Conservation (phyloP, 2,888 invertebrate species). For the Nineta flava region DNA sequence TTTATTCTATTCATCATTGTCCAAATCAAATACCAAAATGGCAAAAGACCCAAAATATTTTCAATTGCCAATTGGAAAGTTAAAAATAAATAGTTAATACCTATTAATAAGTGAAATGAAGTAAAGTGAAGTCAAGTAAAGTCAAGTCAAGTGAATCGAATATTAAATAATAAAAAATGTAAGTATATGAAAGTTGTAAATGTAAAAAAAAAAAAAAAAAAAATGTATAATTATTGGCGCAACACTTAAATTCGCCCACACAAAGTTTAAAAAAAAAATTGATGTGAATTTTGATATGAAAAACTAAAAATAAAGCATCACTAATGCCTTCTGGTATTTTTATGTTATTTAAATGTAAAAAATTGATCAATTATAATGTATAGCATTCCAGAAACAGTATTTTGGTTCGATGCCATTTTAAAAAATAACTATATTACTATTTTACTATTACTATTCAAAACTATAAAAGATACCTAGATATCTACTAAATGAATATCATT, state of each 20-base stretch:
- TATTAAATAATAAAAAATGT: too few relatives aligned
- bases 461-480: too few relatives aligned
- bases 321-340: not conserved
- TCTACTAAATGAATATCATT: too few relatives aligned
- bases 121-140: too few relatives aligned
- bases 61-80: not conserved
- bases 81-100: not conserved
- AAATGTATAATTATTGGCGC: not conserved
- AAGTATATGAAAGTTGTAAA: too few relatives aligned
- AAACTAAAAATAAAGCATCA: not conserved
- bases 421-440: too few relatives aligned
- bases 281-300: not conserved
- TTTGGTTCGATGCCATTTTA: not conserved
- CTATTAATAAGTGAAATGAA: too few relatives aligned
- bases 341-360: not conserved
- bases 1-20: too few relatives aligned
- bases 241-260: not conserved
- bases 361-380: too few relatives aligned
- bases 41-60: not conserved
- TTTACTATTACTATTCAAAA: too few relatives aligned
- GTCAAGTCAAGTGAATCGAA: too few relatives aligned
- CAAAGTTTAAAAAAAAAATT: not conserved
- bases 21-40: not conserved
- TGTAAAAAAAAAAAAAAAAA: too few relatives aligned
- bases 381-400: not conserved